Evolutionary conservation across 2,797 vertebrate genomes (phyloP).

Genomic region (Pempheris klunzingeri): DNA sequence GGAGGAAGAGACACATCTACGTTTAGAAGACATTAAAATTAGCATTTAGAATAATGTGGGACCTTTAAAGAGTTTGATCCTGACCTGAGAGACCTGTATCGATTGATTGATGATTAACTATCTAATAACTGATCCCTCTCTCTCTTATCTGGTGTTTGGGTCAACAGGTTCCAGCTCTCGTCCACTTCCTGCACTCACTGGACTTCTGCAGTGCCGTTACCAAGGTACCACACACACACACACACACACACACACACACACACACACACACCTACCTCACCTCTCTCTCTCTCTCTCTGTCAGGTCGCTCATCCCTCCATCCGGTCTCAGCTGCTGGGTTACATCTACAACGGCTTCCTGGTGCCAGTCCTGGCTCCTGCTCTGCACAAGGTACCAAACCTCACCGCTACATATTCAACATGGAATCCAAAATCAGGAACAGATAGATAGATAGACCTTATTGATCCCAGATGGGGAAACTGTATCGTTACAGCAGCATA

Average conservation of each 20-base stretch:
- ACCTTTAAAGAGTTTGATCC: too few relatives aligned
- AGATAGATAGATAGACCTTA: too few relatives aligned
- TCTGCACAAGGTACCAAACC: constrained; percentile 91
- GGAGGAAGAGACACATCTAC: too few relatives aligned
- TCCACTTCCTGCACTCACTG: constrained; percentile 96
- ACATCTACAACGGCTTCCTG: constrained; percentile 97
- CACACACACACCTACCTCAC: not conserved
- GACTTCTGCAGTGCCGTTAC: constrained; percentile 96
- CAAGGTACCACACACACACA: constrained; percentile 84
- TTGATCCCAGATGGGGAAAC: too few relatives aligned
- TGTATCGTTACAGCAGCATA: too few relatives aligned
- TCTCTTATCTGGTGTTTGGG: constrained; percentile 4
- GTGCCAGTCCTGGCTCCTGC: constrained; percentile 97
- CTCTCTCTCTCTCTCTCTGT: not conserved
- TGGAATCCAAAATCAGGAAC: too few relatives aligned
- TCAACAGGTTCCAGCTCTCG: constrained; percentile 89
- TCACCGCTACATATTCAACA: too few relatives aligned
- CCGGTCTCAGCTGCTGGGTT: constrained; percentile 91
- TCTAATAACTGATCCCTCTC: too few relatives aligned
- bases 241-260: constrained; percentile 12
- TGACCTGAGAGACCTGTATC: too few relatives aligned
- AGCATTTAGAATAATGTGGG: too few relatives aligned
- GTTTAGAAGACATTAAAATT: too few relatives aligned
- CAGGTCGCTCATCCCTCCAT: constrained; percentile 94
- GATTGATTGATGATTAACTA: not conserved